Evolutionary conservation across 2,888 invertebrate species (phyloP).

Genomic region (Nesidiocoris tenuis): DNA sequence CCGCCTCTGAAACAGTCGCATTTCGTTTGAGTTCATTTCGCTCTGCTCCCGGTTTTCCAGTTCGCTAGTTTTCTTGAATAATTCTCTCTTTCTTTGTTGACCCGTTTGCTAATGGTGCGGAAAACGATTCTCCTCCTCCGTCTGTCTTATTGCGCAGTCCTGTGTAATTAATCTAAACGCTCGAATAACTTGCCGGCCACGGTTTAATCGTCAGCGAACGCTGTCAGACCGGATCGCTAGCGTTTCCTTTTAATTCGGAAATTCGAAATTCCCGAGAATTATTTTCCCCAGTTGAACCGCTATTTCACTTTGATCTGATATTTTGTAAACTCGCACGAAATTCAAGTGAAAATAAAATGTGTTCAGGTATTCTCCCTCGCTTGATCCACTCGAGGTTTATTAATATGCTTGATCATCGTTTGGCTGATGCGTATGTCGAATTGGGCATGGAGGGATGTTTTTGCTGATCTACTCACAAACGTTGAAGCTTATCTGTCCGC

Average conservation of each 20-base stretch:
- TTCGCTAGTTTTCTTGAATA: neutral
- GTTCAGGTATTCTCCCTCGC: no score
- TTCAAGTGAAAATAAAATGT: no score
- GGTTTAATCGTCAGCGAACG: neutral
- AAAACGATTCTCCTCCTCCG: conserved; percentile 7
- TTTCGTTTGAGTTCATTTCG: neutral
- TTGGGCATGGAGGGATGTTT: no score
- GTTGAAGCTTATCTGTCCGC: no score
- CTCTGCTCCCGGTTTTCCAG: neutral
- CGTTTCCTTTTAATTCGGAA: neutral
- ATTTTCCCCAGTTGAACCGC: no score
- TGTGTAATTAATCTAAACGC: neutral
- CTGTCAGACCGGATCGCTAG: neutral
- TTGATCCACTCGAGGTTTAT: no score
- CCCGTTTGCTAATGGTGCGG: conserved; percentile 15
- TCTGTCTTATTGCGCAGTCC: neutral
- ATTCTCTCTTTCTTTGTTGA: conserved; percentile 12
- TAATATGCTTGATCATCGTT: no score
- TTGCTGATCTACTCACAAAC: no score
- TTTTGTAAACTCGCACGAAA: no score
- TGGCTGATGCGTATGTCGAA: no score
- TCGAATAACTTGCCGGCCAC: neutral
- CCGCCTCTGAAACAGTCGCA: neutral
- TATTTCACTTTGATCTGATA: no score
- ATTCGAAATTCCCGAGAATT: no score